A percentile compares a stretch with the other conserved stretches of the same genome.
Evolutionary conservation across 2,888 invertebrate species (phyloP).

Genomic region (Caenorhabditis parvicauda): DNA sequence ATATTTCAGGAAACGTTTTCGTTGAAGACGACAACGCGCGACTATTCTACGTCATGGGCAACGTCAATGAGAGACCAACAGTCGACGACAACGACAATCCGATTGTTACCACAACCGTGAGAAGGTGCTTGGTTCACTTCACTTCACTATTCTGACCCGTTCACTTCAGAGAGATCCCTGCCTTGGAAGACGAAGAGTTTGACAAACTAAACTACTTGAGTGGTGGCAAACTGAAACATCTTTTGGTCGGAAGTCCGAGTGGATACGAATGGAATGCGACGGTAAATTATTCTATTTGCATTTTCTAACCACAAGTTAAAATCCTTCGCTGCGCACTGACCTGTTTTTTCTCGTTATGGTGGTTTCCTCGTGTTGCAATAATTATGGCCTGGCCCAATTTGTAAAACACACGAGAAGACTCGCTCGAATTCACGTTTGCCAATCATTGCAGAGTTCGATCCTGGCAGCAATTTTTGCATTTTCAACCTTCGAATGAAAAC

Average conservation of each 20-base stretch:
- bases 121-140: slow-evolving; percentile 18
- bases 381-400: not conserved
- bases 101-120: slow-evolving; percentile 51
- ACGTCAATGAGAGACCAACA: slow-evolving; percentile 47
- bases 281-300: no score
- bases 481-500: not conserved
- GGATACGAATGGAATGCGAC: slow-evolving; percentile 61
- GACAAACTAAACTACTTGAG: slow-evolving; percentile 54
- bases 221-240: slow-evolving; percentile 57
- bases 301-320: not conserved
- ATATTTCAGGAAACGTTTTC: slow-evolving; percentile 51
- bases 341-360: no score
- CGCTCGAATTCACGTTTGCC: no score
- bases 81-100: slow-evolving; percentile 59
- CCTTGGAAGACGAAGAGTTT: slow-evolving; percentile 52
- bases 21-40: slow-evolving; percentile 60
- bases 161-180: slow-evolving; percentile 51
- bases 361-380: not conserved
- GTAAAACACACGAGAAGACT: not conserved
- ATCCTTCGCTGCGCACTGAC: no score
- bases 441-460: no score
- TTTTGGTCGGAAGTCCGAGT: slow-evolving; percentile 61
- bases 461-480: not conserved
- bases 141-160: not conserved
- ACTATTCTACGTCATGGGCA: slow-evolving; percentile 53